phyloP scores from a whole-genome alignment of 2,888 invertebrate genomes.

The Eledona agricola region DNA sequence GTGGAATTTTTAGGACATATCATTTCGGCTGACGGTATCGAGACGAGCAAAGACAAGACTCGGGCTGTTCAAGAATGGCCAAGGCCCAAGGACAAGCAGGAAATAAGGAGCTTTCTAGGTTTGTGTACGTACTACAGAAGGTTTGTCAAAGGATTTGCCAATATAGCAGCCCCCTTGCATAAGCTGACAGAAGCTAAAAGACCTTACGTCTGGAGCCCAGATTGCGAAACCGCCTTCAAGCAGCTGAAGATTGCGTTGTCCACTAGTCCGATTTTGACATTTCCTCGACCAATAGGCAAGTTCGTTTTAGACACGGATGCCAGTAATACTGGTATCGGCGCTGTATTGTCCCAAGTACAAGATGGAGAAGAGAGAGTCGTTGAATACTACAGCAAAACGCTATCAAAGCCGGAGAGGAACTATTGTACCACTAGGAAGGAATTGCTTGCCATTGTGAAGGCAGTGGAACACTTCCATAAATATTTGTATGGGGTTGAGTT shows the following conservation, averaged over 20 bases:
- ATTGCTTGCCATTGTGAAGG: not conserved
- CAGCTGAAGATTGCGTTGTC: slow-evolving; percentile 2
- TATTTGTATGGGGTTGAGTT: not conserved
- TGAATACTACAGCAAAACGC: not conserved
- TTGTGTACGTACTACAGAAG: slow-evolving; percentile 29
- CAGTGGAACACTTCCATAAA: slow-evolving; percentile 1
- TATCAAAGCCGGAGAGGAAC: slow-evolving; percentile 2
- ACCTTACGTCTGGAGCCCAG: slow-evolving; percentile 1
- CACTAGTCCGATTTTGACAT: not conserved
- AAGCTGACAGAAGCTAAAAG: not conserved
- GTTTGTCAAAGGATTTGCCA: slow-evolving; percentile 13
- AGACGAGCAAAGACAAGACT: slow-evolving; percentile 20
- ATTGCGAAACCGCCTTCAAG: slow-evolving; percentile 1
- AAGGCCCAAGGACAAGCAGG: slow-evolving; percentile 29
- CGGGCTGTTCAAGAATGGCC: slow-evolving; percentile 25
- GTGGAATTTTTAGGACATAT: slow-evolving; percentile 21
- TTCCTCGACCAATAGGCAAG: not conserved
- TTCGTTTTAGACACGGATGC: not conserved
- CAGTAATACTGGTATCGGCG: no score
- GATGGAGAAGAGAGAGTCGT: slow-evolving; percentile 1
- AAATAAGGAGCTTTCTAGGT: slow-evolving; percentile 23
- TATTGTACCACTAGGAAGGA: slow-evolving; percentile 4
- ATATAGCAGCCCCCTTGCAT: slow-evolving; percentile 7
- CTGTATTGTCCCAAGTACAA: slow-evolving; percentile 3
- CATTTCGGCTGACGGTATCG: slow-evolving; percentile 7